Conservation (phyloP, 2,113 vertebrate species). For the Sakesphorus luctuosus region DNA sequence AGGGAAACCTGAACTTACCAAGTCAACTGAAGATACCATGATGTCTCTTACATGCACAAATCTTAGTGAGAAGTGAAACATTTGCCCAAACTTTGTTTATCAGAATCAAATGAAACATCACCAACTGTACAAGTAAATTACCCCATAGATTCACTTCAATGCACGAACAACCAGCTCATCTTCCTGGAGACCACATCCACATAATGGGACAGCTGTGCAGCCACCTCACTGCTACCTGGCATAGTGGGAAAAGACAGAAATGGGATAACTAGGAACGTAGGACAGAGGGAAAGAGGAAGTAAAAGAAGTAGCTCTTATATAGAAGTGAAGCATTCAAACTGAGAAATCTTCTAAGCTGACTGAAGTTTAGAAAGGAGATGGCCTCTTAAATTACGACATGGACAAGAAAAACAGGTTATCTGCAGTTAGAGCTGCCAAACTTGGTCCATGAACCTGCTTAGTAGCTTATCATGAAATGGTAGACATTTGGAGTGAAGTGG, state of each 20-base stretch:
- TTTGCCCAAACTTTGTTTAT: not conserved
- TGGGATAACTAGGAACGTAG: not conserved
- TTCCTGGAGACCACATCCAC: not conserved
- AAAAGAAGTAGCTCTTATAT: not conserved
- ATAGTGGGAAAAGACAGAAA: not conserved
- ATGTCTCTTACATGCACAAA: not conserved
- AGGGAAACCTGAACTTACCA: not conserved
- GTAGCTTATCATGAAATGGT: not conserved
- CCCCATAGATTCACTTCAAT: not conserved
- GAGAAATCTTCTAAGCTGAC: not conserved
- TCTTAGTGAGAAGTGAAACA: not conserved
- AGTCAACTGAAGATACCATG: not conserved
- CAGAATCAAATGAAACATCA: not conserved
- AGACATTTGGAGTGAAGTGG: not conserved
- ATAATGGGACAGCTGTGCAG: not conserved
- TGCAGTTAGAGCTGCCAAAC: not conserved
- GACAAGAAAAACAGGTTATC: not conserved
- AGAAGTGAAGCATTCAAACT: not conserved
- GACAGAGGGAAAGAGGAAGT: not conserved
- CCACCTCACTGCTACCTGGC: not conserved
- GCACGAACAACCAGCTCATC: not conserved
- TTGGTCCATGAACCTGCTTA: not conserved
- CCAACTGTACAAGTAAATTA: not conserved
- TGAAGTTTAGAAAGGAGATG: not conserved
- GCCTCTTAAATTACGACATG: not conserved